Base-by-base conservation (phyloP, 2,888 invertebrate species). In the Strigamia crassipes region DNA sequence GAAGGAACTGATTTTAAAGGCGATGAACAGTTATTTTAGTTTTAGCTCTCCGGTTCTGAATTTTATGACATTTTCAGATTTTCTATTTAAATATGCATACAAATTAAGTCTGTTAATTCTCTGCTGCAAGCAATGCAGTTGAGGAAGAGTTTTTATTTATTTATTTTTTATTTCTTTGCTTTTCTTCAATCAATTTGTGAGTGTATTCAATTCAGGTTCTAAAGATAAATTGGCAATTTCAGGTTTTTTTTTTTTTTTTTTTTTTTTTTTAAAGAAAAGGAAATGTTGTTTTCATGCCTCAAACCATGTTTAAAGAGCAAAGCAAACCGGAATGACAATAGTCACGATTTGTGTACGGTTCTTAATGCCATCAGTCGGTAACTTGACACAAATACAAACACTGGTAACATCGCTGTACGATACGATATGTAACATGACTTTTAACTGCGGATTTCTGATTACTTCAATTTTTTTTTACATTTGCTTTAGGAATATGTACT, bases 201-300 rank as follows among this genome's bases (percentile, higher is more conserved):
- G 61, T 21, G 66, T 66, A 66, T 66, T 66, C 66, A 66, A 23
- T 66, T 66, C 66, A 66, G 66, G 66, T 66, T 66, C 66, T 23
- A 66, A 23, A 66, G 66, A 27, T 66, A 66, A 66, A 66, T 66
- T 66, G 66, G 66, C 66, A 66, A 66, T 66, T 66, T 27, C 66
- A 31, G 23, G 66, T 66, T 66, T 27, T 23, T 21, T n/a, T n/a
- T n/a, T 21, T n/a, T n/a, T n/a, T 66, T 66, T 27, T 23, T 21
- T n/a, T n/a, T n/a, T 66, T 66, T 27, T 23, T 21, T n/a, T n/a
- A n/a, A 61, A 61, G 21, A 61, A 27, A 66, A 66, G 6, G 27
- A 23, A 66, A 66, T 66, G 66, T 66, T 66, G 66, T 66, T 66
- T 66, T 27, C 66, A 66, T 66, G 66, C 66, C 66, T 66, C 66